phyloP scores from a whole-genome alignment of 2,113 vertebrate species.

The Triplophysa dalaica region DNA sequence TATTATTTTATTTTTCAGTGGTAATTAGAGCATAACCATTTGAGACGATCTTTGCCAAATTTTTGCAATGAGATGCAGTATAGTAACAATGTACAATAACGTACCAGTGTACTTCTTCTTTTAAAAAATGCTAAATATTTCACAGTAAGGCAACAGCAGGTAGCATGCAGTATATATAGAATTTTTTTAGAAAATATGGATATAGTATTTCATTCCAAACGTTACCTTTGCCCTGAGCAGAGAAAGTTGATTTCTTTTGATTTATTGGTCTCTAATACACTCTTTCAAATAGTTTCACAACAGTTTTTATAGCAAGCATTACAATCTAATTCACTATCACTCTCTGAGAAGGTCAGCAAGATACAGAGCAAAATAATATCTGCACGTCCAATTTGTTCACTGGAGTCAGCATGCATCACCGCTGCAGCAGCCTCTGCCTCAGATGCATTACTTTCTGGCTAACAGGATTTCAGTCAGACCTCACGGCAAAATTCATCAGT shows the following conservation, averaged over 20 bases:
- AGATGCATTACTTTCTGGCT: conserved; percentile 59
- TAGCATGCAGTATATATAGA: too few relatives aligned
- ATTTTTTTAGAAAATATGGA: too few relatives aligned
- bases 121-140: too few relatives aligned
- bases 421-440: conserved; percentile 33
- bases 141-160: too few relatives aligned
- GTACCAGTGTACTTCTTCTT: too few relatives aligned
- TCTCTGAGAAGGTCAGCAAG: conserved; percentile 28
- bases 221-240: too few relatives aligned
- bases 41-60: too few relatives aligned
- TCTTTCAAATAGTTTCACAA: conserved; percentile 9
- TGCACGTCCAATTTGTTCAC: conserved; percentile 21
- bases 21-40: too few relatives aligned
- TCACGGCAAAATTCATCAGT: conserved; percentile 73
- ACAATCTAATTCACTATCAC: neutral
- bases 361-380: conserved; percentile 31
- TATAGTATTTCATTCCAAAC: too few relatives aligned
- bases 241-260: neutral
- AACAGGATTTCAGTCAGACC: conserved; percentile 70
- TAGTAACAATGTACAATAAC: too few relatives aligned
- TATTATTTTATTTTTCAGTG: too few relatives aligned
- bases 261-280: neutral
- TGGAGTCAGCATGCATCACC: conserved; percentile 41
- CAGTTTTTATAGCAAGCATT: neutral
- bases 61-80: too few relatives aligned